Percentiles rank a stretch among this genome's conserved stretches.
Evolutionary conservation across 2,888 invertebrate species (phyloP).

Genomic region (Gortyna flavago): DNA sequence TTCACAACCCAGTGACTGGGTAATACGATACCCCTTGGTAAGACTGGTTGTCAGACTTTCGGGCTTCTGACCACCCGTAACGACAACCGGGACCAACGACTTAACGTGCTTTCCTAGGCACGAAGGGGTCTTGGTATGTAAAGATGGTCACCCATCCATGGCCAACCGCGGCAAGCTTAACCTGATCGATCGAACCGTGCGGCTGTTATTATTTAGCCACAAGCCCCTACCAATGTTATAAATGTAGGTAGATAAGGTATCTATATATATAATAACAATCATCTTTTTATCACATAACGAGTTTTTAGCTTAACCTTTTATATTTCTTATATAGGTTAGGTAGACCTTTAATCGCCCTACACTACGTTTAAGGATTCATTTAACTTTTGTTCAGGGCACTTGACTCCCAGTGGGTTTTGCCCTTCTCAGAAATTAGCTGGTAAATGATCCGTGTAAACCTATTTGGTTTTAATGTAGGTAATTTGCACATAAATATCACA

Average conservation of each 20-base stretch:
- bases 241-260: too few relatives aligned
- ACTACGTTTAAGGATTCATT: constrained; percentile 40
- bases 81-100: too few relatives aligned
- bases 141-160: neutral
- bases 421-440: constrained; percentile 47
- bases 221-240: too few relatives aligned
- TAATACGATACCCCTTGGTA: neutral
- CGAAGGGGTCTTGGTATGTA: neutral
- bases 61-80: neutral
- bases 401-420: constrained; percentile 40
- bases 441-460: constrained; percentile 57
- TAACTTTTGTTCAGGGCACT: constrained; percentile 54
- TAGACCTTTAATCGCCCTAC: constrained; percentile 36
- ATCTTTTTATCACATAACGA: neutral
- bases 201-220: neutral
- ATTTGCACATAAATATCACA: constrained; percentile 36
- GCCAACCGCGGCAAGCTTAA: neutral
- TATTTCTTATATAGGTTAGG: constrained; percentile 29
- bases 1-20: too few relatives aligned
- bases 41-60: neutral
- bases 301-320: constrained; percentile 36
- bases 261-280: neutral
- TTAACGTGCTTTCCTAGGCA: too few relatives aligned
- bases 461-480: constrained; percentile 42
- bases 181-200: neutral